phyloP scores from a whole-genome alignment of 2,797 vertebrate genomes.

The Manis pentadactyla region DNA sequence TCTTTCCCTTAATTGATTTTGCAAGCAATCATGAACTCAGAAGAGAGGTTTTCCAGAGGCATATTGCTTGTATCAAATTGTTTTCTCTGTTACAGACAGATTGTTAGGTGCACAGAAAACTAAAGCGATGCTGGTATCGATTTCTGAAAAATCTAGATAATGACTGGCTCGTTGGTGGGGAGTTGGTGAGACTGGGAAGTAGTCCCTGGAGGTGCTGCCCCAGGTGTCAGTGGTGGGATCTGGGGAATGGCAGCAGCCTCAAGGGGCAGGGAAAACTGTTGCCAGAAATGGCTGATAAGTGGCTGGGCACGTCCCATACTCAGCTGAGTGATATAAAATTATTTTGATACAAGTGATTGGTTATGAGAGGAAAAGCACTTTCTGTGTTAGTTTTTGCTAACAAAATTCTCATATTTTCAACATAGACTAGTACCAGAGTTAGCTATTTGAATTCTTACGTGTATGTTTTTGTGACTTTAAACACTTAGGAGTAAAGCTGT shows the following conservation, averaged over 20 bases:
- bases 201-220: too few relatives aligned
- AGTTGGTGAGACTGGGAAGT: not conserved
- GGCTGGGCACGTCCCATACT: not conserved
- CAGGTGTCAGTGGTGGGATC: accelerated
- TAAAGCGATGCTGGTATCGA: not conserved
- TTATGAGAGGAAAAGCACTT: not conserved
- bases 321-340: not conserved
- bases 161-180: not conserved
- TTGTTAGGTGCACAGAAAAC: not conserved
- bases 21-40: not conserved
- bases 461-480: not conserved
- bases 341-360: not conserved
- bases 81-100: not conserved
- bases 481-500: not conserved
- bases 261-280: too few relatives aligned
- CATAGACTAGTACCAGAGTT: not conserved
- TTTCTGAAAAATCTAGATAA: not conserved
- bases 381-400: not conserved
- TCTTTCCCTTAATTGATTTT: not conserved
- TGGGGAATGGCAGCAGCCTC: not conserved
- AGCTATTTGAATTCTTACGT: not conserved
- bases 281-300: too few relatives aligned
- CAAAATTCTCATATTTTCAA: not conserved
- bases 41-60: not conserved
- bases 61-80: not conserved